A percentile compares a stretch with the other conserved stretches of the same genome.
Evolutionary conservation across 2,797 vertebrate genomes (phyloP).

Genomic region (Aselliscus stoliczkanus): DNA sequence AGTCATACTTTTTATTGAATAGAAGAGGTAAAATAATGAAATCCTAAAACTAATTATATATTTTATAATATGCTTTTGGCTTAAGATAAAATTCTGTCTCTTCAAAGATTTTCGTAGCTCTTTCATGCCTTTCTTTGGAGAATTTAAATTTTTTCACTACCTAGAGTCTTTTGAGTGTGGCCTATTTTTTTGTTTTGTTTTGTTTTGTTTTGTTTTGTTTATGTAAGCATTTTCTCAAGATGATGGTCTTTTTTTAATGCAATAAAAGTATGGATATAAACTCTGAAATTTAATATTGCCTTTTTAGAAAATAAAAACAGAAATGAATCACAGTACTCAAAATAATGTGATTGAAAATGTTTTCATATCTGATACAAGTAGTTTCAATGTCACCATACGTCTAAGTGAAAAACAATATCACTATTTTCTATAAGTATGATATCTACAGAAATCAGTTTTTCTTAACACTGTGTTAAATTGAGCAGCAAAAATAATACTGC

Average conservation of each 20-base stretch:
- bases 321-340: not conserved
- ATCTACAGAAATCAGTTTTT: not conserved
- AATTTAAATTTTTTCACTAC: not conserved
- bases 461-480: not conserved
- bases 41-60: not conserved
- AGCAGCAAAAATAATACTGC: not conserved
- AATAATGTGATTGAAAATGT: not conserved
- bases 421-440: not conserved
- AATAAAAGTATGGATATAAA: not conserved
- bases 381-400: not conserved
- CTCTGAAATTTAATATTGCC: not conserved
- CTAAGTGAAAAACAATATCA: not conserved
- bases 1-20: not conserved
- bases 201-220: no score
- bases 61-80: not conserved
- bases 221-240: not conserved
- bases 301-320: not conserved
- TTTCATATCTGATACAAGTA: not conserved
- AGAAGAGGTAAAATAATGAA: not conserved
- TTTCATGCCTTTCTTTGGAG: not conserved
- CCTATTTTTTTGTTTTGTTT: not conserved
- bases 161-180: not conserved
- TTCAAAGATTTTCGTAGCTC: not conserved
- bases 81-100: not conserved
- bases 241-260: not conserved